Evolutionary conservation across 2,888 invertebrate genomes (phyloP).

Genomic region (Neoaliturus tenellus): DNA sequence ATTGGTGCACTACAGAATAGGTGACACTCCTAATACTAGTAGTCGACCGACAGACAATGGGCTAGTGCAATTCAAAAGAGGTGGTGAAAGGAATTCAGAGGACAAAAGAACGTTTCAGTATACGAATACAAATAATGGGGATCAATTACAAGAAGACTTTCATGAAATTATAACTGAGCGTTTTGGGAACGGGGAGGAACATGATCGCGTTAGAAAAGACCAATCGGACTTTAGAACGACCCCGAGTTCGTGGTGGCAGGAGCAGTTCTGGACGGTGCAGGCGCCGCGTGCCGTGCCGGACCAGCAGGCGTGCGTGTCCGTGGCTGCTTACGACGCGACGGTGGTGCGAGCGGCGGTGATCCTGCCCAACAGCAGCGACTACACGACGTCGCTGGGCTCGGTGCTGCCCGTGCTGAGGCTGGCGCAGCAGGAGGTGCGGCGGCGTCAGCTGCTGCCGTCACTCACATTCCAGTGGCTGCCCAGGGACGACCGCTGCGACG

Average conservation of each 20-base stretch:
- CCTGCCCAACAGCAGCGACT: conserved; percentile 62
- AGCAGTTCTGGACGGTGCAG: neutral
- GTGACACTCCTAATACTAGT: neutral
- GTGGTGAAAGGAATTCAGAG: neutral
- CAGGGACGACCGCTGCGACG: conserved; percentile 84
- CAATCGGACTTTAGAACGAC: neutral
- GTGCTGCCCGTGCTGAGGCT: conserved; percentile 79
- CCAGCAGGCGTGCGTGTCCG: neutral
- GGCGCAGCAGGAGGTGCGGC: conserved; percentile 76
- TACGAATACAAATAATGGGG: neutral
- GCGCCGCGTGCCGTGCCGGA: neutral
- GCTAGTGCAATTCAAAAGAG: neutral
- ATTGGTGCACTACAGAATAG: neutral
- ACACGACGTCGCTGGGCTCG: conserved; percentile 71
- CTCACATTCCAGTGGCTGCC: conserved; percentile 78
- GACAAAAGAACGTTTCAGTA: too few relatives aligned
- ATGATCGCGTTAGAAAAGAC: neutral
- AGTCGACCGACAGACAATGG: neutral
- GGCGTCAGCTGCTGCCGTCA: conserved; percentile 77
- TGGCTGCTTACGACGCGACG: neutral
- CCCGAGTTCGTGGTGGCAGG: neutral
- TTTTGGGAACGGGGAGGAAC: neutral
- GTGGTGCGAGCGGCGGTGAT: conserved; percentile 63
- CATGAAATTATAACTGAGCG: neutral
- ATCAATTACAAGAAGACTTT: neutral